phyloP scores from a whole-genome alignment of 2,888 invertebrate genomes.

The Volucella bombylans region DNA sequence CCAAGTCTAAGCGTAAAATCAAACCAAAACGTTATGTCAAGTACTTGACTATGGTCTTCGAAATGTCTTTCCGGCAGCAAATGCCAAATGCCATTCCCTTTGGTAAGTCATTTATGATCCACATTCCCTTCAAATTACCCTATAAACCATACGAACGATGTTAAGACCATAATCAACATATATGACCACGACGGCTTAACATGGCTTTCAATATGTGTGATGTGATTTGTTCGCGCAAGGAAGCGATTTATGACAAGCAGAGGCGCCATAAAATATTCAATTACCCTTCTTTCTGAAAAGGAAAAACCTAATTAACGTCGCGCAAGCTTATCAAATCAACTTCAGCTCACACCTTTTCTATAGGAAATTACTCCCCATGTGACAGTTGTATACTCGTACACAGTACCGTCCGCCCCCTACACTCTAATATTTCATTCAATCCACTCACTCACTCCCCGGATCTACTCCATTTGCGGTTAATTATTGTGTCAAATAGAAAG shows the following conservation, averaged over 20 bases:
- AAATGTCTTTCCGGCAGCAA: neutral
- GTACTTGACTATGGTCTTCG: neutral
- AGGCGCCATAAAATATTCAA: constrained; percentile 56
- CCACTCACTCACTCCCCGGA: too few relatives aligned
- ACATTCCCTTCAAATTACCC: constrained; percentile 7
- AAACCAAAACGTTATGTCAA: too few relatives aligned
- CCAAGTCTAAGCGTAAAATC: too few relatives aligned
- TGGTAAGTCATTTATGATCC: neutral
- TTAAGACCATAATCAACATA: constrained; percentile 31
- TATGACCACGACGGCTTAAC: constrained; percentile 42
- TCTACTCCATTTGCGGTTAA: neutral
- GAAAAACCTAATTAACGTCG: constrained; percentile 57
- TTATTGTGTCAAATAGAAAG: constrained; percentile 1
- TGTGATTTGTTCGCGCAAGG: constrained; percentile 52
- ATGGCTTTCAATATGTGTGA: constrained; percentile 38
- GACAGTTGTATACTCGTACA: too few relatives aligned
- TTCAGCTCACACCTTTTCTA: neutral
- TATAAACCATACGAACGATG: constrained; percentile 3
- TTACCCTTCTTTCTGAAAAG: constrained; percentile 25
- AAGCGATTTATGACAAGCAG: constrained; percentile 36
- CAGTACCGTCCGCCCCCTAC: too few relatives aligned
- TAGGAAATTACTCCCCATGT: too few relatives aligned
- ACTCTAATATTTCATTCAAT: too few relatives aligned
- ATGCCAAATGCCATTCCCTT: neutral
- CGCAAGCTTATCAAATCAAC: constrained; percentile 33